These are phyloP conservation scores for Cantharis nigra DNA, from an alignment of 2,888 invertebrate species.

Conservation along the genomic window DNA sequence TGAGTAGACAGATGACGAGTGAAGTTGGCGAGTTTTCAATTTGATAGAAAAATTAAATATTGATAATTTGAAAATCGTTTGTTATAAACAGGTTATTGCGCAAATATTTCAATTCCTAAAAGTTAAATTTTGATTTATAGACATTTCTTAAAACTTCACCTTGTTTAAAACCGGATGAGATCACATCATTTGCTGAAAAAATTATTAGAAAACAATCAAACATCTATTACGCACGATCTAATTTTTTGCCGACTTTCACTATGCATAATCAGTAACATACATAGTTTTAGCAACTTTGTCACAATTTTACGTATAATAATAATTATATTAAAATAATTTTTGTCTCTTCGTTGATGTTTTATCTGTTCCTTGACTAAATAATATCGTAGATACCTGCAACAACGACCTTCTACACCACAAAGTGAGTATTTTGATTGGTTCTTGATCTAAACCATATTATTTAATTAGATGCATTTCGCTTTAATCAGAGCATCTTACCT, in stretches of 20 bases:
- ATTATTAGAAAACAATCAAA: not conserved
- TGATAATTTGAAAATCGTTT: no score
- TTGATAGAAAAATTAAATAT: no score
- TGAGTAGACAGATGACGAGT: no score
- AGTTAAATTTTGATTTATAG: not conserved
- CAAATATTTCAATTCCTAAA: no score
- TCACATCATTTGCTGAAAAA: not conserved
- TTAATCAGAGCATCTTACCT: not conserved
- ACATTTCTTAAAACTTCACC: not conserved
- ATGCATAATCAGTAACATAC: not conserved
- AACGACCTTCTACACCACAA: constrained; percentile 37
- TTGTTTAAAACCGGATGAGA: not conserved
- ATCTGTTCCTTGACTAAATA: constrained; percentile 22
- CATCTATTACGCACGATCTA: not conserved
- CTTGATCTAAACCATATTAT: not conserved
- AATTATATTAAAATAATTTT: not conserved
- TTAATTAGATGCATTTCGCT: not conserved
- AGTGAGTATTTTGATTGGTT: constrained; percentile 35
- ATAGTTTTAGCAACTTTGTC: not conserved
- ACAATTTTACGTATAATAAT: not conserved
- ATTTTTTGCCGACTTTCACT: not conserved
- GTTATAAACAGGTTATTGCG: no score
- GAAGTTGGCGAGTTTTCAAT: no score
- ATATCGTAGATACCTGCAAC: constrained; percentile 19
- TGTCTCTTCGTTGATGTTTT: not conserved